Evolutionary conservation across 2,797 vertebrate species (phyloP).

Genomic region (Acipenser ruthenus): DNA sequence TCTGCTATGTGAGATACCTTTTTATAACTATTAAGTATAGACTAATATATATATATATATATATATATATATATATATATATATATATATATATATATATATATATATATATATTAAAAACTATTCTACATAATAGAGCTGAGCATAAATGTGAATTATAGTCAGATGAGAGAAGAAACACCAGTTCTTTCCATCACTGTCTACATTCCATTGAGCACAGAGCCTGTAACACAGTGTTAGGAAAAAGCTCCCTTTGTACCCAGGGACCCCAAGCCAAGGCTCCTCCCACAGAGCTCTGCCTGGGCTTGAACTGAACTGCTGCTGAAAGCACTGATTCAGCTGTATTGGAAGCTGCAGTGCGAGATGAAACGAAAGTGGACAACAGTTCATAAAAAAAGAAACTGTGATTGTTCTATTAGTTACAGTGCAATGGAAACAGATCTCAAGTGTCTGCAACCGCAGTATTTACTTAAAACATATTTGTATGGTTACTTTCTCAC

Average conservation of each 20-base stretch:
- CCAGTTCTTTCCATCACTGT: no score
- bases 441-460: background rate
- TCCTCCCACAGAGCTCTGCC: conserved; percentile 52
- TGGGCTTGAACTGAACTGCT: conserved; percentile 31
- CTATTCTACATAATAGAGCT: no score
- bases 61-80: conserved; percentile 2
- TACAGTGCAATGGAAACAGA: background rate
- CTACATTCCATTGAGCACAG: no score
- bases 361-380: background rate
- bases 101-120: background rate
- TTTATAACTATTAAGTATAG: background rate
- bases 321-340: background rate
- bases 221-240: no score
- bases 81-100: conserved; percentile 1
- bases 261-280: conserved; percentile 77
- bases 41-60: background rate
- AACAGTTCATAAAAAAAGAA: background rate
- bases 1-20: background rate
- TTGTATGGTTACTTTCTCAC: background rate
- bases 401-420: background rate
- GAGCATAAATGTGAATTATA: no score
- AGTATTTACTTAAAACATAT: background rate
- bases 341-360: background rate
- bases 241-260: conserved; percentile 74
- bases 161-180: no score